Evolutionary conservation across 2,888 invertebrate genomes (phyloP), one percentile per base, ranked within the genome.

Genomic region (Pseudococcus jackbeardsleyi): DNA sequence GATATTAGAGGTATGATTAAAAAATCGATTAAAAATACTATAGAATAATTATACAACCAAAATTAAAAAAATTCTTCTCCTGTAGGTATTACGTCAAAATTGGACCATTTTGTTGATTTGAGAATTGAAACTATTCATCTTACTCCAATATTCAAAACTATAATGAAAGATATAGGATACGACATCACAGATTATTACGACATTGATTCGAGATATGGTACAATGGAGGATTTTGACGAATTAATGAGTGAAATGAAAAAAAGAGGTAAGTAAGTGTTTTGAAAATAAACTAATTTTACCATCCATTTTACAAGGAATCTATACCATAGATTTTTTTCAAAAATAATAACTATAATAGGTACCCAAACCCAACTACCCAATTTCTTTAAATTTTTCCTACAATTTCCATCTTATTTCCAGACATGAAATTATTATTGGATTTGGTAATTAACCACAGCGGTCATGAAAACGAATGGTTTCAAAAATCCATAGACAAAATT

Each of bases 401-500:
- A 33, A 33, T 33, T 33, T 33, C 26, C 26, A 33, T 33, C 26
- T 33, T 3, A 33, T 33, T 33, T 33, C 26, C 1, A 72, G 72
- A 26, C 33, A 15, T 72, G 72, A 72, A 72, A 26, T 15, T 72
- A 3, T 0, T 72, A 15, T 72, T 72, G 15, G 72, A 72, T 72
- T 72, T 72, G 26, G 72, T 72, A 7, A 72, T 72, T 33, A 72
- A 72, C 15, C 72, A 72, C n/a, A 72, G 72, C 17, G n/a, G 72
- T 26, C 17, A 72, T 15, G 33, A 72, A 33, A 9, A 72, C 19
- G 26, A 72, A 72, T 72, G 72, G 72, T 72, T 72, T 72, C 11
- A 4, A 72, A 72, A 72, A 26, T 92, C 92, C 54, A 88, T 91
- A 4, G 89, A 90, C 0, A 89, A 89, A 1, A 90, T 90, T 26